Conservation (phyloP, 2,113 vertebrate species). For the Mystacornis crossleyi region DNA sequence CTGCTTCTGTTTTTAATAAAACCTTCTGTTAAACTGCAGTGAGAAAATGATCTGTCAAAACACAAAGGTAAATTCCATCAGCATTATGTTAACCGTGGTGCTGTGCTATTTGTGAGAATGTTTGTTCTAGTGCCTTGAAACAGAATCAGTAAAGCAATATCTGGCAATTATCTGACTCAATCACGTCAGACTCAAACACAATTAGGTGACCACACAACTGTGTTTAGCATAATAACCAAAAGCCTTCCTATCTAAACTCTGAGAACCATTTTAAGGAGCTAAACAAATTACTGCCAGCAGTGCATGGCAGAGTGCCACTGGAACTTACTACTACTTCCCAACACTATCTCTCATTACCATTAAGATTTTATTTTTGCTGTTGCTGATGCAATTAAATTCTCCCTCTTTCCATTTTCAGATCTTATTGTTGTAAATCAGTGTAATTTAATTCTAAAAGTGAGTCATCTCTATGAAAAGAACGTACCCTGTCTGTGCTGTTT, state of each 20-base stretch:
- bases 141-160: background rate
- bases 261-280: background rate
- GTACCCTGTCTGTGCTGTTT: background rate
- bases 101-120: background rate
- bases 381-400: background rate
- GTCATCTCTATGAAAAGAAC: background rate
- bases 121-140: background rate
- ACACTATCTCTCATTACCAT: background rate
- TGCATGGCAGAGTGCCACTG: background rate
- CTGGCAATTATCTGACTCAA: background rate
- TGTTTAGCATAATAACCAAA: background rate
- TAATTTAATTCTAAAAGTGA: background rate
- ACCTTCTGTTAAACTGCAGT: background rate
- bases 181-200: background rate
- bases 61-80: constrained; percentile 6
- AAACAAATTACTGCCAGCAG: background rate
- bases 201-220: background rate
- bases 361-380: background rate
- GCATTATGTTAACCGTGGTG: background rate
- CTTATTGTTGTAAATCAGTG: background rate
- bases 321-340: background rate
- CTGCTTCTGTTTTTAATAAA: constrained; percentile 4
- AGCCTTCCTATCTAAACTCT: background rate
- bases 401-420: background rate
- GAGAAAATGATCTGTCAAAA: background rate